Evolutionary conservation across 64 coral and sea anemone species (phyloP), one percentile per base, ranked within the genome.

Genomic region (Montipora sp.): DNA sequence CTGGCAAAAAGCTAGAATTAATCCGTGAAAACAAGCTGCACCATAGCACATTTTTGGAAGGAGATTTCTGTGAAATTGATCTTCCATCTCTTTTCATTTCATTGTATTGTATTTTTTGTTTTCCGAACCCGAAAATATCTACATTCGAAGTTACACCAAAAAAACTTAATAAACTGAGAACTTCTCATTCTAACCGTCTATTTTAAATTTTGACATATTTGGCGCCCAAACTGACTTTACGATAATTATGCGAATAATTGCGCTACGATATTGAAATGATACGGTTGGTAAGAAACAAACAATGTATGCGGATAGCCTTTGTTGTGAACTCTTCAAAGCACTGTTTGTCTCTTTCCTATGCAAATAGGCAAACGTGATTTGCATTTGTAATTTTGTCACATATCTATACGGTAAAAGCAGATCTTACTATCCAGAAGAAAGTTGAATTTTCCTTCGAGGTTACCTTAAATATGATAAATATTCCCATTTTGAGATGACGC

Each of bases 161-260:
- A 5, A 70, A 70, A 27, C 20, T 75, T n/a, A 3, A 15, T 46
- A 6, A 57, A 57, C 53, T 57, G 53, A 11, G 53, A 57, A 57
- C 6, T 57, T 57, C 11, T 57, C 53, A 48, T 49, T 18, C 12
- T 19, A 18, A 78, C 47, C 45, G 75, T 78, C 44, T 78, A 18
- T 19, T 76, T 76, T 76, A 3, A 13, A 44, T 11, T 15, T 61
- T 27, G 5, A 60, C 60, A 63, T 63, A 1, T 7, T 66, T 71
- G 13, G 82, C 82, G 82, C 82, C 24, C 46, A 85, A 72, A 71
- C 65, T 15, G 43, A 3, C 65, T 51, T 22, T 0, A 21, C 8
- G 18, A 63, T 71, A 71, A 71, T 69, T 85, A 85, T 85, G 82
- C n/a, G 44, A 70, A 85, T 85, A 72, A 85, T 67, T 63, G 10